A percentile compares a stretch with the other conserved stretches of the same genome.
Evolutionary conservation across 2,797 vertebrate species (phyloP).

Genomic region (Typhlichthys eigenmanni): DNA sequence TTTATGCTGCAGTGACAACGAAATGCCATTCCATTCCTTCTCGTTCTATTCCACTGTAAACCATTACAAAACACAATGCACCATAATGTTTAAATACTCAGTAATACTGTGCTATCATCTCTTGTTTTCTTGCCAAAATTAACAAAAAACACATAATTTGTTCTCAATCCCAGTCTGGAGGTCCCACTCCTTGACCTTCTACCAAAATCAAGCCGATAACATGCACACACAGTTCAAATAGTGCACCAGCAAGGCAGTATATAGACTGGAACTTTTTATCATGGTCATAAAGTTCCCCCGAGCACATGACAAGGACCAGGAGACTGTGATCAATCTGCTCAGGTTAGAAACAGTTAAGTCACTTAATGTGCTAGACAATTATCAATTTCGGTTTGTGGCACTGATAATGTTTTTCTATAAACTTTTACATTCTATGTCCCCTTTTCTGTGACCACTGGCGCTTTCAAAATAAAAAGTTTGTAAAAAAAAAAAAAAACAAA

Average conservation of each 20-base stretch:
- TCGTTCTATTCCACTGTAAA: background rate
- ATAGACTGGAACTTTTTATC: slow-evolving; percentile 39
- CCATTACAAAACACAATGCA: slow-evolving; percentile 29
- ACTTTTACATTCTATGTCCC: no score
- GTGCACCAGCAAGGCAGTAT: slow-evolving; percentile 56
- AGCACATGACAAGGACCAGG: slow-evolving; percentile 58
- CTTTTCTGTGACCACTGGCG: background rate
- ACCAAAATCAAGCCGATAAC: slow-evolving; percentile 33
- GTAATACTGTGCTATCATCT: slow-evolving; percentile 17
- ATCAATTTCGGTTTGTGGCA: slow-evolving; percentile 60
- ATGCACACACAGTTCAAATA: slow-evolving; percentile 26
- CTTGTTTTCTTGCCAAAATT: slow-evolving; percentile 39
- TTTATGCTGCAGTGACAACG: slow-evolving; percentile 25
- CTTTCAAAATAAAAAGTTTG: no score
- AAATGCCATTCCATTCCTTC: slow-evolving; percentile 26
- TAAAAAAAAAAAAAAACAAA: no score
- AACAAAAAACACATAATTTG: slow-evolving; percentile 41
- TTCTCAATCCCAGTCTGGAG: slow-evolving; percentile 43
- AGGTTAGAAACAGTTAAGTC: no score
- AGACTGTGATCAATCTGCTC: background rate
- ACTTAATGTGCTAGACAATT: no score
- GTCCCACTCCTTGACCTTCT: slow-evolving; percentile 23
- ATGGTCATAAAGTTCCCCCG: slow-evolving; percentile 65
- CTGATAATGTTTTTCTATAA: slow-evolving; percentile 36
- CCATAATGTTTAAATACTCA: slow-evolving; percentile 19